phyloP scores from a whole-genome alignment of 2,888 invertebrate species.

The Temnothorax rugatulus region DNA sequence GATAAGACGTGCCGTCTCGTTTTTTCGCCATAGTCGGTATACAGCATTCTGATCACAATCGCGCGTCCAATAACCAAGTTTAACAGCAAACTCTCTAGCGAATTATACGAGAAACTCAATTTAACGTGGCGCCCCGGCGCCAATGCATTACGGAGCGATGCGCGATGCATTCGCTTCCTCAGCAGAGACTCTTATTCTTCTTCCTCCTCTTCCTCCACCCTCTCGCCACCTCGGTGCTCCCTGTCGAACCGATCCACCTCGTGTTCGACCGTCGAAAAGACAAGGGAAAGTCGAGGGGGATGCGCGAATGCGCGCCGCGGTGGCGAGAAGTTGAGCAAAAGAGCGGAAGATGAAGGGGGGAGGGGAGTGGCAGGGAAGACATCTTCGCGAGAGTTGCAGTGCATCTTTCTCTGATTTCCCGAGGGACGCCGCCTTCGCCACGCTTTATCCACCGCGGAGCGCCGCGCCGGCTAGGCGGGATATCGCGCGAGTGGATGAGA shows the following conservation, averaged over 20 bases:
- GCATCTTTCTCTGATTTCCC: constrained; percentile 85
- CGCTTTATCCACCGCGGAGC: constrained; percentile 59
- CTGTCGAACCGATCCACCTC: constrained; percentile 56
- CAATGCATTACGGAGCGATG: constrained; percentile 11
- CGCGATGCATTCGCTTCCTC: constrained; percentile 35
- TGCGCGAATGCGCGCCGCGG: constrained; percentile 56
- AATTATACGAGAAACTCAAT: constrained; percentile 60
- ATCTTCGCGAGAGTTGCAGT: constrained; percentile 71
- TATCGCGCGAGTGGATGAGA: constrained; percentile 61
- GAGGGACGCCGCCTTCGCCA: constrained; percentile 75
- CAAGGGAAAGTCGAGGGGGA: constrained; percentile 42
- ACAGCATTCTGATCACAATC: constrained; percentile 29
- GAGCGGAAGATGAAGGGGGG: not conserved
- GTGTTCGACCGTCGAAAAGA: constrained; percentile 39
- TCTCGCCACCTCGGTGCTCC: not conserved
- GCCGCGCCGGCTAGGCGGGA: constrained; percentile 40
- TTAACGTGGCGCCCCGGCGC: constrained; percentile 22
- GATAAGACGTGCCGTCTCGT: not conserved
- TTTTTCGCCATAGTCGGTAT: not conserved
- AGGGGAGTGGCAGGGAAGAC: constrained; percentile 26
- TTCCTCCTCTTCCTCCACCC: not conserved
- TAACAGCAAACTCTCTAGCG: constrained; percentile 22
- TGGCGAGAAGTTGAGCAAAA: not conserved
- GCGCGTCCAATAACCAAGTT: constrained; percentile 47
- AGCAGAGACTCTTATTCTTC: not conserved